Evolutionary conservation across 2,113 vertebrate species (phyloP), one percentile per base, ranked within the genome.

Genomic region (Ondatra zibethicus): DNA sequence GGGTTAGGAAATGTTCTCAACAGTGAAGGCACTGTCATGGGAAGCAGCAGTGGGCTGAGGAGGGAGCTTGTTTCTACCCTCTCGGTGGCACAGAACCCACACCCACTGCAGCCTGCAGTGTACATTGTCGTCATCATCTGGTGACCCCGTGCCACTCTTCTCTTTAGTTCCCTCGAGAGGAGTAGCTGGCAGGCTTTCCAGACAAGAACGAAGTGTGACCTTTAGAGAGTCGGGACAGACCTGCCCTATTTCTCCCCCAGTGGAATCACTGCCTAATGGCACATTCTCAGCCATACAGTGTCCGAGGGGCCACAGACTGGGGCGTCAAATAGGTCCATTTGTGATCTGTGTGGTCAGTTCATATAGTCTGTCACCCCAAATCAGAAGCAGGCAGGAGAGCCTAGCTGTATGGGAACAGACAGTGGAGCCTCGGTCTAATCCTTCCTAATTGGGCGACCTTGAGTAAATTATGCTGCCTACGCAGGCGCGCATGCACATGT

Each of bases 1-100:
- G 61, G 72, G 66, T 63, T 76, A n/a, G 94, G 45, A 91, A 96
- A 47, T 63, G 55, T 78, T 42, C 89, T 77, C 90, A 87, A 4
- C 33, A 27, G 36, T 76, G 39, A 39, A 31, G 73, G 42, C 55
- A 58, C 47, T 52, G 12, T 70, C 5, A 33, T 12, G 77, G 77
- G 29, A 58, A 36, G n/a, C 19, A 50, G 68, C 33, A 7, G 47
- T 39, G 13, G 39, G 39, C 81, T 52, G 61, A 82, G 72, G 17
- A 7, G 7, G 23, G 25, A 76, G n/a, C 52, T 80, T 5, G 0
- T 81, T 81, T 75, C 0, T 8, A 17, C 36, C 33, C 36, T 76
- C 47, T 70, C 47, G 0, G 7, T 9, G 31, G 82, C 86, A 45
- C 33, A 61, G 65, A 61, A 14, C 3, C 25, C 39, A 11, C 3